A percentile compares a stretch with the other conserved stretches of the same genome.
Evolutionary conservation across 1,140 invertebrate species (phyloP).

Genomic region (Physella acuta): DNA sequence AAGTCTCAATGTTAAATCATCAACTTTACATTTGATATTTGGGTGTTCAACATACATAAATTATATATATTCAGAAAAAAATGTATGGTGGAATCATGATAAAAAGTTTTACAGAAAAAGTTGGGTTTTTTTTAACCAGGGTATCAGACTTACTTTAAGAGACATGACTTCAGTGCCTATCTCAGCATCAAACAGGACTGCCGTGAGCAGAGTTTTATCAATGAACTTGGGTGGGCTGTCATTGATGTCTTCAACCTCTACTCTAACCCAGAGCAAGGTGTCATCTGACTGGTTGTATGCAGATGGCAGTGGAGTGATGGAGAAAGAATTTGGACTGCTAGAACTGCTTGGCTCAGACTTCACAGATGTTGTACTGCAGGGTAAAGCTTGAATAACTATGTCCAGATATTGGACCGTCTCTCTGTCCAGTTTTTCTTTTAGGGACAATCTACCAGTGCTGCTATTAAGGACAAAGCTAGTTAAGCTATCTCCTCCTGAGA

Average conservation of each 20-base stretch:
- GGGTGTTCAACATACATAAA: too few species aligned
- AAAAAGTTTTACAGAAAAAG: too few species aligned
- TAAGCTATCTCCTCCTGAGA: constrained; percentile 16
- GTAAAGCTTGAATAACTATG: constrained; percentile 8
- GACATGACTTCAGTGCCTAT: constrained; percentile 9
- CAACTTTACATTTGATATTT: too few species aligned
- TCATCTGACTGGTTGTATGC: constrained; percentile 10
- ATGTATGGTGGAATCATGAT: too few species aligned
- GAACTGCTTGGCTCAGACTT: too few species aligned
- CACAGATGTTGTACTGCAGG: too few species aligned
- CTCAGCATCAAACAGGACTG: constrained; percentile 15
- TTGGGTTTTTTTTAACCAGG: too few species aligned
- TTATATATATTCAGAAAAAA: too few species aligned
- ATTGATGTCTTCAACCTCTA: constrained; percentile 17
- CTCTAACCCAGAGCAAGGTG: constrained; percentile 14
- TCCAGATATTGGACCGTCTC: neutral
- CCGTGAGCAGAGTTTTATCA: neutral
- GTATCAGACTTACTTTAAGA: constrained; percentile 19
- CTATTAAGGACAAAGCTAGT: constrained; percentile 3
- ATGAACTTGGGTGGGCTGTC: constrained; percentile 22
- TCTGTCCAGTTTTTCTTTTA: constrained; percentile 14
- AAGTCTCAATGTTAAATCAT: too few species aligned
- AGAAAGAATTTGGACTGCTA: neutral
- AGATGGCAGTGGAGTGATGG: neutral
- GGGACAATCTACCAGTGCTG: neutral